These are phyloP conservation scores for Drosophila borealis DNA, from an alignment of 2,888 invertebrate species.

Conservation along the genomic window DNA sequence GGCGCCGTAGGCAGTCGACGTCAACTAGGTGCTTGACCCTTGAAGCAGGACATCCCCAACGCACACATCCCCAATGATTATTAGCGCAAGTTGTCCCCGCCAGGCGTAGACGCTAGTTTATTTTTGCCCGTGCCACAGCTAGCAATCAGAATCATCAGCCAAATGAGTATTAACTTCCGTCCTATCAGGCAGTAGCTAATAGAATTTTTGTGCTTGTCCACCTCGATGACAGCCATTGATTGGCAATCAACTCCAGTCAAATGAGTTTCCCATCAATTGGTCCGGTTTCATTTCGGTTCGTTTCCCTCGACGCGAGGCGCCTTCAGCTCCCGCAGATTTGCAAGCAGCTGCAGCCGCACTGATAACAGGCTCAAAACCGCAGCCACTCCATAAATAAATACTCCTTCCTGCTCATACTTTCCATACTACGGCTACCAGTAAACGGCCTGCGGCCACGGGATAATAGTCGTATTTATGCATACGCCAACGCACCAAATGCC, in stretches of 20 bases:
- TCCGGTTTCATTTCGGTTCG: slow-evolving; percentile 37
- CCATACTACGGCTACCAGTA: background rate
- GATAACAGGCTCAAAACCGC: slow-evolving; percentile 40
- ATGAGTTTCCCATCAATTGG: slow-evolving; percentile 57
- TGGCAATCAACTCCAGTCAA: slow-evolving; percentile 78
- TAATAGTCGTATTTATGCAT: slow-evolving; percentile 55
- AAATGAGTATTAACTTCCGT: slow-evolving; percentile 67
- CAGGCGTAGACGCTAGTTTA: slow-evolving; percentile 13
- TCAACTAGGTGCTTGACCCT: slow-evolving; percentile 73
- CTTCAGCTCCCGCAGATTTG: slow-evolving; percentile 5
- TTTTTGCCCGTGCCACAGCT: slow-evolving; percentile 14
- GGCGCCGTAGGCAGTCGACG: slow-evolving; percentile 53
- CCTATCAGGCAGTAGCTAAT: slow-evolving; percentile 59
- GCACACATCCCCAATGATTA: slow-evolving; percentile 5
- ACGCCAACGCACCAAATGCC: slow-evolving; percentile 40
- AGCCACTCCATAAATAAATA: slow-evolving; percentile 20
- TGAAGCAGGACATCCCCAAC: slow-evolving; percentile 67
- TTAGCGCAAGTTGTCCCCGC: slow-evolving; percentile 11
- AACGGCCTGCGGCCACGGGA: slow-evolving; percentile 11
- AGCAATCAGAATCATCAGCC: slow-evolving; percentile 55
- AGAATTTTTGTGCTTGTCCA: slow-evolving; percentile 67
- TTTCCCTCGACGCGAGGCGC: background rate
- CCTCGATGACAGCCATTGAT: slow-evolving; percentile 57
- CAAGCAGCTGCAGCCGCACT: slow-evolving; percentile 45
- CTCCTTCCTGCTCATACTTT: too few relatives aligned